Base-by-base conservation (phyloP, 2,797 vertebrate genomes). In the Argyrosomus regius region DNA sequence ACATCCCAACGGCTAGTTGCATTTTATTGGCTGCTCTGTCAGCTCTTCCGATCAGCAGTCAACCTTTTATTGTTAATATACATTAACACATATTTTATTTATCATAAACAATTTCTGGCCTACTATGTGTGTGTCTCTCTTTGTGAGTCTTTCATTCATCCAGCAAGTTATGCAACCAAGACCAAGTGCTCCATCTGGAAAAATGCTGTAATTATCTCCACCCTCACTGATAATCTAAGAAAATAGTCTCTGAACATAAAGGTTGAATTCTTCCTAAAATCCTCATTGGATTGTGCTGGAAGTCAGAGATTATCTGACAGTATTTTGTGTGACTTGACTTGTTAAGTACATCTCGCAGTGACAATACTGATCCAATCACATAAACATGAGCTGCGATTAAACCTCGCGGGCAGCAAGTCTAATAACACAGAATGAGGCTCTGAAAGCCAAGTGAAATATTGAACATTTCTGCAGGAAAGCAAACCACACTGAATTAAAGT, bases 381-480 rank as follows among this genome's bases (percentile, higher is more conserved):
- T 14, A 72, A 85, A 77, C 73, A 77, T 24, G 45, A 78, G 68
- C 68, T 56, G 48, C 57, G 65, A 85, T 83, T 77, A 75, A 88
- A 82, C 26, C 74, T 72, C 0, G 26, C 60, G 64, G 78, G 75
- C 14, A 35, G 64, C 60, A 11, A 9, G 72, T 80, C 45, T 54
- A 66, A 77, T 81, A 64, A 77, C 57, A 26, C 14, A 65, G 28
- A 68, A 56, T 11, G n/a, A 73, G 48, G 10, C 48, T 0, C 12
- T 5, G 22, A 48, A 26, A 77, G 76, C 39, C 43, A 78, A 81
- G 87, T 75, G 6, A 76, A 87, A 88, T 72, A 82, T 58, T 80
- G 48, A 75, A 52, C 41, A 52, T 72, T 78, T 75, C 35, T n/a
- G 65, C 74, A 60, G 28, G 41, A 80, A 60, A 75, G 66, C 35